Percentiles rank a stretch among this genome's conserved stretches.
phyloP scores from a whole-genome alignment of 1,140 invertebrate species.

The Ptiloglossa arizonensis region DNA sequence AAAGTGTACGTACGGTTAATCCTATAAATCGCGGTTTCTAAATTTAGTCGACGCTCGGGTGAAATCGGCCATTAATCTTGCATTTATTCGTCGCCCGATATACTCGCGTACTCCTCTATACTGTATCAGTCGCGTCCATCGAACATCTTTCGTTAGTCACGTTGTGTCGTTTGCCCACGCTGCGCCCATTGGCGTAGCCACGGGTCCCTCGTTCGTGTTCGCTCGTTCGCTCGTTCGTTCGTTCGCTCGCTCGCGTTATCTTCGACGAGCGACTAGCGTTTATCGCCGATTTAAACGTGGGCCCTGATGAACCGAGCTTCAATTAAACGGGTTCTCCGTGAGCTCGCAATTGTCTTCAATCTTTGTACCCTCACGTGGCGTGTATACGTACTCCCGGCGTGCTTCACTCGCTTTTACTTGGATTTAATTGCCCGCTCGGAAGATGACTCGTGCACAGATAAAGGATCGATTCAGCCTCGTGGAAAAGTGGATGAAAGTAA shows the following conservation, averaged over 20 bases:
- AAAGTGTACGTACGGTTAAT: not conserved
- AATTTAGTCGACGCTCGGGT: constrained; percentile 35
- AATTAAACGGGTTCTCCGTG: not conserved
- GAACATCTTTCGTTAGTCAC: constrained; percentile 34
- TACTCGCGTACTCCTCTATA: not conserved
- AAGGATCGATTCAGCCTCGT: too few species aligned
- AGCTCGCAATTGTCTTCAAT: not conserved
- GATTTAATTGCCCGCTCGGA: not conserved
- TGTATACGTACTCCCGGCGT: not conserved
- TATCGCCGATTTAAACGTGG: not conserved
- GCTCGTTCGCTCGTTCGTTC: too few species aligned
- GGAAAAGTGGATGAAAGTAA: too few species aligned
- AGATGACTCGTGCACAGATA: too few species aligned
- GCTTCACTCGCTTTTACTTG: constrained; percentile 14
- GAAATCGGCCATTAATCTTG: constrained; percentile 45
- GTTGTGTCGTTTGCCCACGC: constrained; percentile 17
- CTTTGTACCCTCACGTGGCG: too few species aligned
- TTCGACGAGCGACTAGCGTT: not conserved
- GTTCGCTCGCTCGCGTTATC: not conserved
- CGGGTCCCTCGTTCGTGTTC: too few species aligned
- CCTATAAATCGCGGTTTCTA: constrained; percentile 41
- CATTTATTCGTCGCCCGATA: constrained; percentile 36
- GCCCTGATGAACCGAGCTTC: not conserved
- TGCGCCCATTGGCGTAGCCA: not conserved
- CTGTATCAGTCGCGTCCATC: constrained; percentile 30